These are phyloP conservation scores for Porites evermanni DNA, from an alignment of 92 coral and sea anemone genomes.

Conservation along the genomic window DNA sequence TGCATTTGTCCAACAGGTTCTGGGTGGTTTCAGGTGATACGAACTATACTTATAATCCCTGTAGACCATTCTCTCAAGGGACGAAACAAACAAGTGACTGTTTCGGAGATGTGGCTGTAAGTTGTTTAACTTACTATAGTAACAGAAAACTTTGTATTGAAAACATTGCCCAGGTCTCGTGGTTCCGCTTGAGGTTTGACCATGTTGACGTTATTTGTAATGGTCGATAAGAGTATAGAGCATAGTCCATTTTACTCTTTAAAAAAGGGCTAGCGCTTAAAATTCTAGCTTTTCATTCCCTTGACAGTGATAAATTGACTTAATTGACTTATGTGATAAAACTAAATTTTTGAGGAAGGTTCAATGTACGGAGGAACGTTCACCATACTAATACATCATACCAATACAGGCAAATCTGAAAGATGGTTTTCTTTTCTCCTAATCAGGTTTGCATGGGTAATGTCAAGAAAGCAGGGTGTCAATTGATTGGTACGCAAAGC, in stretches of 20 bases:
- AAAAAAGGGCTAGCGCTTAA: too few relatives aligned
- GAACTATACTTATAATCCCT: neutral
- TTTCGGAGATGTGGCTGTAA: slow-evolving; percentile 1
- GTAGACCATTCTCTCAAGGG: neutral
- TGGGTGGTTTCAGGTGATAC: neutral
- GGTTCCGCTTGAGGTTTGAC: neutral
- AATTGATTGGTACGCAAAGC: neutral
- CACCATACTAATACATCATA: too few relatives aligned
- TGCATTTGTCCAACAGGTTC: neutral
- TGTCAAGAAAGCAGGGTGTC: neutral
- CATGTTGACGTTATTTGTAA: neutral
- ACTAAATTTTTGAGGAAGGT: too few relatives aligned
- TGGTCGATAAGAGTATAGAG: too few relatives aligned
- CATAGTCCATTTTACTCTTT: neutral
- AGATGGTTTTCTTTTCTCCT: neutral
- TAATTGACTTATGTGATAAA: too few relatives aligned
- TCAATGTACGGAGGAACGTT: too few relatives aligned
- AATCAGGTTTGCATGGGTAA: neutral
- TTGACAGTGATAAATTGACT: too few relatives aligned
- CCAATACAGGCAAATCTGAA: too few relatives aligned
- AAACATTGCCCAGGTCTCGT: too few relatives aligned
- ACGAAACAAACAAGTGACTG: neutral
- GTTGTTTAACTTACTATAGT: neutral
- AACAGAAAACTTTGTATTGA: too few relatives aligned
- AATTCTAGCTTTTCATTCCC: too few relatives aligned